A percentile compares a stretch with the other conserved stretches of the same genome.
Conservation (phyloP, 2,797 vertebrate species). For the Salarias fasciatus region DNA sequence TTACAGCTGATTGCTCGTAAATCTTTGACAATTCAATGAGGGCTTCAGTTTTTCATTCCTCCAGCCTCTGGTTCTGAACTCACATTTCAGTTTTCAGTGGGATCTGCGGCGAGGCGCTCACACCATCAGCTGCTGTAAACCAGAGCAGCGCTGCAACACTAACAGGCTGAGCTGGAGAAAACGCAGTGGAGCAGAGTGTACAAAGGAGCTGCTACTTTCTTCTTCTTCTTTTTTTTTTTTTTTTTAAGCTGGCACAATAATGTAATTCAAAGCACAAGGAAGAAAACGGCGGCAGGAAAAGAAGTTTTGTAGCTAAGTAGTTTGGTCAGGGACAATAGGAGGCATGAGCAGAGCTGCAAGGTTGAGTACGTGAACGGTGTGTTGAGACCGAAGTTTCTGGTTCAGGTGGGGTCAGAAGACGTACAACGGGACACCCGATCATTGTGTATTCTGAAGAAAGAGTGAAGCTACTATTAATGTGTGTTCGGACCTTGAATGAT, state of each 20-base stretch:
- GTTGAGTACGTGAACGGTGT: slow-evolving; percentile 20
- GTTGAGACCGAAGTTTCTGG: slow-evolving; percentile 12
- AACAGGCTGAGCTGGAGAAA: background rate
- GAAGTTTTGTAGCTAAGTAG: background rate
- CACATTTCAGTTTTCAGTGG: background rate
- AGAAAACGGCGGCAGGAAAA: background rate
- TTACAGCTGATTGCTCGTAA: no score
- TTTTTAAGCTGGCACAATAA: background rate
- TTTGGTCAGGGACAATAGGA: background rate
- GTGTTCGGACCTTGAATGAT: background rate
- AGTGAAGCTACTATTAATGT: no score
- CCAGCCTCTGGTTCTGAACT: background rate
- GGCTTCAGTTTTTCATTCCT: no score
- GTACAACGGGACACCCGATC: slow-evolving; percentile 28
- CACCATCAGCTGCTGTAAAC: background rate
- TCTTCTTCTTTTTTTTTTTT: background rate
- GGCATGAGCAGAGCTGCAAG: slow-evolving; percentile 6
- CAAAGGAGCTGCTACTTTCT: no score
- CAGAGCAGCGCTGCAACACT: background rate
- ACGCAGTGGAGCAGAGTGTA: background rate
- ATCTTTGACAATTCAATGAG: no score
- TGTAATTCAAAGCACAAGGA: background rate
- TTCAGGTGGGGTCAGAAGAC: slow-evolving; percentile 15
- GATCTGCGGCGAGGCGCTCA: background rate
- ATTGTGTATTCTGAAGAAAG: slow-evolving; percentile 25